phyloP scores from a whole-genome alignment of 2,888 invertebrate genomes.

The Plagodis pulveraria region DNA sequence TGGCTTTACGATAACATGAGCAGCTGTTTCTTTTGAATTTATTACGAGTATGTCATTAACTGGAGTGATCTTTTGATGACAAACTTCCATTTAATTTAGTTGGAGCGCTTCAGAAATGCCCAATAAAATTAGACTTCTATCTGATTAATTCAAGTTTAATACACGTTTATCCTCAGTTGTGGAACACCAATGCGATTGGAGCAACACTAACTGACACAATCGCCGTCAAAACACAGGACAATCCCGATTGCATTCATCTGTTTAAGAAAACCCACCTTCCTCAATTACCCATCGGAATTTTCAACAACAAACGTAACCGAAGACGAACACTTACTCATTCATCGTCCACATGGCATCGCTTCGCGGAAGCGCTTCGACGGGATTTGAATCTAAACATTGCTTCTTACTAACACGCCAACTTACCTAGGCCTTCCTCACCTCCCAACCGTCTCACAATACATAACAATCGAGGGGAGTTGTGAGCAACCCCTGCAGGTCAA shows the following conservation, averaged over 20 bases:
- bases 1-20: too few relatives aligned
- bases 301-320: slow-evolving; percentile 38
- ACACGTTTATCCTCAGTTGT: too few relatives aligned
- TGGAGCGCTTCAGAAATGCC: too few relatives aligned
- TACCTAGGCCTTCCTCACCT: slow-evolving; percentile 39
- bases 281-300: slow-evolving; percentile 48
- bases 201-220: neutral
- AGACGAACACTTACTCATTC: slow-evolving; percentile 42
- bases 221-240: slow-evolving; percentile 19
- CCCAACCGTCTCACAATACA: slow-evolving; percentile 14
- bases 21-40: too few relatives aligned
- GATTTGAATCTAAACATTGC: slow-evolving; percentile 77
- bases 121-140: too few relatives aligned
- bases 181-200: too few relatives aligned
- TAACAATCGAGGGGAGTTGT: neutral
- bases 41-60: too few relatives aligned
- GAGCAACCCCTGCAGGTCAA: slow-evolving; percentile 5
- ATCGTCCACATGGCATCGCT: slow-evolving; percentile 61
- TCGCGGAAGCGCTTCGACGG: slow-evolving; percentile 76
- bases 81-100: too few relatives aligned
- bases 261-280: slow-evolving; percentile 32
- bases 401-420: slow-evolving; percentile 58
- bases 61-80: too few relatives aligned
- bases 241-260: slow-evolving; percentile 23
- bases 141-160: too few relatives aligned